phyloP scores from a whole-genome alignment of 2,888 invertebrate species.

The Boloria euphrosyne region DNA sequence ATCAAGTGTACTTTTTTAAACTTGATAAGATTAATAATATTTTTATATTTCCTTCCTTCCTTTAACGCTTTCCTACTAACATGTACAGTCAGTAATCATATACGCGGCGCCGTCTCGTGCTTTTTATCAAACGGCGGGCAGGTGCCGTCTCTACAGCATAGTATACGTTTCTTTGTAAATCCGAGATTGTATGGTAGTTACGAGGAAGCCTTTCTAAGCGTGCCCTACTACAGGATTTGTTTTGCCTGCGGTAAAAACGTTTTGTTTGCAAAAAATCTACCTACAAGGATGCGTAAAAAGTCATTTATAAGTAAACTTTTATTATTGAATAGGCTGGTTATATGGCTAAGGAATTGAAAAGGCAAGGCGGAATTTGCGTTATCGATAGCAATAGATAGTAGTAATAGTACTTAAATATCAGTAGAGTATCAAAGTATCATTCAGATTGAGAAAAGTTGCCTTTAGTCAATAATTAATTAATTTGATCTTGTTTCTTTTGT shows the following conservation, averaged over 20 bases:
- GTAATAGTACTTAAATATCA: too few relatives aligned
- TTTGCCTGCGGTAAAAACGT: too few relatives aligned
- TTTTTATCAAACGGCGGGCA: constrained; percentile 34
- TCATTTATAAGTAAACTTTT: not conserved
- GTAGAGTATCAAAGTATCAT: too few relatives aligned
- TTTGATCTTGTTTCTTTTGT: too few relatives aligned
- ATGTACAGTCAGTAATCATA: constrained; percentile 24
- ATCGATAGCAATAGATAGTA: too few relatives aligned
- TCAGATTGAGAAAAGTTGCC: too few relatives aligned
- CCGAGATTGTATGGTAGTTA: constrained; percentile 10
- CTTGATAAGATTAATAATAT: not conserved
- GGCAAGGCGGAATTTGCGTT: too few relatives aligned
- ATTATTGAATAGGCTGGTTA: not conserved
- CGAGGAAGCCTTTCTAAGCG: not conserved
- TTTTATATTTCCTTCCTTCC: not conserved
- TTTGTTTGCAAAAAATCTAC: too few relatives aligned
- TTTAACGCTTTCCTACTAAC: constrained; percentile 6
- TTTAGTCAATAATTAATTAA: too few relatives aligned
- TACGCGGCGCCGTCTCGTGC: constrained; percentile 35
- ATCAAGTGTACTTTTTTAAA: too few relatives aligned
- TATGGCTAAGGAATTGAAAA: not conserved
- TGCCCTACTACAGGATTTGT: constrained; percentile 8
- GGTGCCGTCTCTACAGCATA: constrained; percentile 23
- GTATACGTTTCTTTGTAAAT: constrained; percentile 1
- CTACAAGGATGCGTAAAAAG: not conserved